Evolutionary conservation across 1,140 invertebrate species (phyloP), one percentile per base, ranked within the genome.

Genomic region (Adelges cooleyi): DNA sequence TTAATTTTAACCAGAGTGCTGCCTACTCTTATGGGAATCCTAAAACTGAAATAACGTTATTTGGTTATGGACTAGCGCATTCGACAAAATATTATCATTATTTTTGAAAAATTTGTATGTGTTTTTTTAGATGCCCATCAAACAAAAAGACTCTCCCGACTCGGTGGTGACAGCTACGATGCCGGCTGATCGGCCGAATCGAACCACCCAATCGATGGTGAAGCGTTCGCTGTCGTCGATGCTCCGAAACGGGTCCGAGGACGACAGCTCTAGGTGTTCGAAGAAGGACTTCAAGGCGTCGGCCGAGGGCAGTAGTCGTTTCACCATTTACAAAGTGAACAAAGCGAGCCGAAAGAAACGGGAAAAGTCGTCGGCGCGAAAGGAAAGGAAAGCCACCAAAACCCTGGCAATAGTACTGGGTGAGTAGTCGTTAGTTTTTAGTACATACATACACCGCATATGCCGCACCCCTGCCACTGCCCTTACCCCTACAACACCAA

Each of bases 371-470:
- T 92, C 92, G 1, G 92, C 90, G 2, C 93, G 92, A 74, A 90
- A 91, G 73, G 96, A 99, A 75, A 84, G 93, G 67, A 97, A 99
- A 77, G 95, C 96, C n/a, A 99, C 96, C 5, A 98, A 99, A 80
- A 99, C 96, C 15, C 76, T 99, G 36, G 95, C 95, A 67, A 98
- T 99, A 75, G 96, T 99, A 68, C 81, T 99, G 74, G 95, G 96
- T 98, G 79, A 84, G n/a, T n/a, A n/a, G 82, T 77, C 23, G 56
- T 51, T 23, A 8, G 11, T 11, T 33, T 33, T 6, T 6, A 33
- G 29, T 33, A 33, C 29, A 33, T 33, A 33, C 29, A n/a, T n/a
- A n/a, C n/a, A n/a, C n/a, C n/a, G n/a, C n/a, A n/a, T n/a, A n/a
- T n/a, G n/a, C n/a, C n/a, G n/a, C n/a, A n/a, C n/a, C n/a, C n/a